Conservation (phyloP, 2,797 vertebrate genomes). For the Chaetodon trifasciatus region DNA sequence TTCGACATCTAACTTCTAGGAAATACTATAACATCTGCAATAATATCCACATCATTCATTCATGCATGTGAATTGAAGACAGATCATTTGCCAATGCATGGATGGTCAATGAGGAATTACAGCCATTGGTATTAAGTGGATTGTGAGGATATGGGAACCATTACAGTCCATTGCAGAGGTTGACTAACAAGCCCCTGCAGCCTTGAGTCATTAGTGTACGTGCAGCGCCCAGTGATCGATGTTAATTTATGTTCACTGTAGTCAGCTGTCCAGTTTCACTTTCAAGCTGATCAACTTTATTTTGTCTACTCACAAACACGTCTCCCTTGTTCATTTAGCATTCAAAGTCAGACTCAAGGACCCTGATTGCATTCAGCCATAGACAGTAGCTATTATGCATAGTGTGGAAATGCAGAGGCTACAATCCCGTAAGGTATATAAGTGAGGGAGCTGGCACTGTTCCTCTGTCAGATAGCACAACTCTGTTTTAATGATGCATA, state of each 20-base stretch:
- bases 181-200: slow-evolving; percentile 80
- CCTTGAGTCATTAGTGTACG: slow-evolving; percentile 76
- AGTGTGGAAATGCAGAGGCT: slow-evolving; percentile 53
- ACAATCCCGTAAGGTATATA: slow-evolving; percentile 44
- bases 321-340: slow-evolving; percentile 43
- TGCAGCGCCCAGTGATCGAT: slow-evolving; percentile 76
- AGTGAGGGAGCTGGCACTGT: slow-evolving; percentile 58
- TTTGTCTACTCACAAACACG: slow-evolving; percentile 45
- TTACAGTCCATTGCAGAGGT: slow-evolving; percentile 65
- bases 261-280: slow-evolving; percentile 79
- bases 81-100: slow-evolving; percentile 28
- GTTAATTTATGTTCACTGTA: slow-evolving; percentile 77
- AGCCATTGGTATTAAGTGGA: slow-evolving; percentile 56
- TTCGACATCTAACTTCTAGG: not conserved
- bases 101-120: slow-evolving; percentile 50
- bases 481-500: slow-evolving; percentile 84
- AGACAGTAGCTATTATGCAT: slow-evolving; percentile 62
- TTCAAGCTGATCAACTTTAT: slow-evolving; percentile 73
- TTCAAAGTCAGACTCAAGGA: slow-evolving; percentile 69
- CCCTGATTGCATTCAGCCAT: slow-evolving; percentile 61
- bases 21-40: slow-evolving; percentile 22
- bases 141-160: slow-evolving; percentile 63
- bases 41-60: slow-evolving; percentile 22
- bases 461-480: slow-evolving; percentile 68
- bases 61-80: slow-evolving; percentile 28